Base-by-base conservation (phyloP, 2,888 invertebrate species). In the Agrochola lychnidis region DNA sequence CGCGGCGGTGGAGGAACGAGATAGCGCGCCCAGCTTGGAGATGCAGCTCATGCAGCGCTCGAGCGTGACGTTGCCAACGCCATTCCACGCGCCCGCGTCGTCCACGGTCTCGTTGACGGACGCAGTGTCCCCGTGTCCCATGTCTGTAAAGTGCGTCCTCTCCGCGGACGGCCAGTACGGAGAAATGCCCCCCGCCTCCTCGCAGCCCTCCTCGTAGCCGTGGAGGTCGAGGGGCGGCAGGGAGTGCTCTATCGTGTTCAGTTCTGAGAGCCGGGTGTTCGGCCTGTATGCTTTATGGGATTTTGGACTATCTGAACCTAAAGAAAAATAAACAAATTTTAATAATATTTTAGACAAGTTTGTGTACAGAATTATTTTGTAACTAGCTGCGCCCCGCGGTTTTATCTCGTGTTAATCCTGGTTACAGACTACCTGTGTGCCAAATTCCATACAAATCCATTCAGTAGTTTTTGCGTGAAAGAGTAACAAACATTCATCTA, bases 21-120 rank as follows among this genome's bases (percentile, higher is more conserved):
- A 98, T 94, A 98, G 96, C 0, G 98, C 98, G 36, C 98, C 98
- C 48, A 98, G 95, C 93, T 98, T 98, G 79, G 98, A 98, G 91
- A 98, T 98, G 92, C 98, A 98, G 91, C 98, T 98, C 95, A 97
- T 97, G 92, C 98, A 98, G 67, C 98, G 94, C 88, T 97, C 97
- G 16, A 97, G 90, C 56, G 94, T 92, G 30, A 94, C 94, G 68
- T 83, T 97, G 93, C 97, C 97, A 96, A 87, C 86, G 4, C 90
- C 90, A 19, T 88, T 88, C 92, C 93, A 92, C 88, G 94, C 92
- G 86, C 86, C 94, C 86, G 86, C 83, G 5, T 92, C 93, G 4
- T 92, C 93, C 6, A 53, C 2, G 85, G 89, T 90, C 67, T 93
- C 94, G 71, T 92, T 92, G 0, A 95, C 95, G 0, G 95, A 95